Evolutionary conservation across 1,140 invertebrate genomes (phyloP).

Genomic region (Stenopsyche tienmushanensis): DNA sequence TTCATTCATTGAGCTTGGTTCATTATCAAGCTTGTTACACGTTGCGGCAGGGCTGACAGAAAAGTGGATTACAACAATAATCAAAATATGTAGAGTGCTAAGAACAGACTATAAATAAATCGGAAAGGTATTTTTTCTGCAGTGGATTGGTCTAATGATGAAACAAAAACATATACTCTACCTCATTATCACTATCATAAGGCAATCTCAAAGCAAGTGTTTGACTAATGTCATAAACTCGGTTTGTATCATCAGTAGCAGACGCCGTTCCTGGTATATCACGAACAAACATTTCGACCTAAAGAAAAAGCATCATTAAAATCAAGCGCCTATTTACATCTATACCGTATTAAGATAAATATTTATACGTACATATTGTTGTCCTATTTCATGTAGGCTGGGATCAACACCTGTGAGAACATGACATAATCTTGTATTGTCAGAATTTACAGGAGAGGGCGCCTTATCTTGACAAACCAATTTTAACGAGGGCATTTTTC

Average conservation of each 20-base stretch:
- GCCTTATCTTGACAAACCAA: neutral
- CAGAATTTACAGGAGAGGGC: neutral
- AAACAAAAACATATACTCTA: neutral
- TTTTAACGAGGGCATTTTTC: neutral
- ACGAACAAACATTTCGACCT: constrained; percentile 1
- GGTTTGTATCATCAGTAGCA: too few species aligned
- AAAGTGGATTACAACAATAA: neutral
- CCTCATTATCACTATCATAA: constrained; percentile 13
- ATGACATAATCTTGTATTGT: neutral
- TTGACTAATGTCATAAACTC: constrained; percentile 7
- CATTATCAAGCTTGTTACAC: neutral
- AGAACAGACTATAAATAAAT: neutral
- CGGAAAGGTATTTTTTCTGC: too few species aligned
- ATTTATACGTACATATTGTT: neutral
- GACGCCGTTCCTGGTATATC: constrained; percentile 3
- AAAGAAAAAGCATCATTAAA: neutral
- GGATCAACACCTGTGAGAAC: too few species aligned
- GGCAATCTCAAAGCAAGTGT: neutral
- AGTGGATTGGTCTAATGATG: neutral
- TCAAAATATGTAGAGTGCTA: neutral
- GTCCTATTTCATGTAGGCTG: too few species aligned
- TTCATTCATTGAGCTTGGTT: too few species aligned
- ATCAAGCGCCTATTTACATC: neutral
- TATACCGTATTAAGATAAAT: neutral
- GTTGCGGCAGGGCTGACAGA: neutral